Evolutionary conservation across 2,797 vertebrate species (phyloP), one percentile per base, ranked within the genome.

Genomic region (Morus bassanus): DNA sequence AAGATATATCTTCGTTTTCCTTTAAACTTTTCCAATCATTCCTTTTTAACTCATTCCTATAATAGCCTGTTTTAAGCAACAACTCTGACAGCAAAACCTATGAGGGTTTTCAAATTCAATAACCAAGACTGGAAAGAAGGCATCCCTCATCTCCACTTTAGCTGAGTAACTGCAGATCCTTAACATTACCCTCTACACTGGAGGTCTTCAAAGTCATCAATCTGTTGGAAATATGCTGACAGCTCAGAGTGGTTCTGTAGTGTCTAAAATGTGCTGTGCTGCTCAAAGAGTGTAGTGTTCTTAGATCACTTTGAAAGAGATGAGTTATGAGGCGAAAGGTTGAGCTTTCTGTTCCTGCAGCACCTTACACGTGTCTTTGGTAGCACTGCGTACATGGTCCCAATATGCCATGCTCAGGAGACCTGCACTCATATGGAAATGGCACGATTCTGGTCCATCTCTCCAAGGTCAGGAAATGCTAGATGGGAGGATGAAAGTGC

Each of bases 81-180:
- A 25, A 60, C 46, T 21, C 78, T 96, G 94, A 96, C 89, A 97
- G 96, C 89, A 95, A 97, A 97, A 97, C 92, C 96, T 97, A 97
- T 88, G 93, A 92, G 92, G 65, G 84, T 96, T 97, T 97, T 98
- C 96, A 97, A 92, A 98, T 97, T 97, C 96, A 97, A 97, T 98
- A 97, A 98, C 74, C 86, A 85, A 79, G 70, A 76, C 61, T 84
- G 80, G 95, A 95, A 92, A 90, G 89, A 82, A 97, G 88, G 86
- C 84, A 97, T 98, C 60, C 91, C 85, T 98, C 93, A 98, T 97
- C 83, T 70, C 88, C 97, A 93, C 77, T 82, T 95, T 33, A 69
- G 88, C 64, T 84, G 95, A 93, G 94, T 67, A 91, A 96, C 73
- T 93, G 91, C 84, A 88, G 77, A 92, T 95, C 92, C 96, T 96